Conservation (phyloP, 1,140 invertebrate species). For the Cotesia vestalis region DNA sequence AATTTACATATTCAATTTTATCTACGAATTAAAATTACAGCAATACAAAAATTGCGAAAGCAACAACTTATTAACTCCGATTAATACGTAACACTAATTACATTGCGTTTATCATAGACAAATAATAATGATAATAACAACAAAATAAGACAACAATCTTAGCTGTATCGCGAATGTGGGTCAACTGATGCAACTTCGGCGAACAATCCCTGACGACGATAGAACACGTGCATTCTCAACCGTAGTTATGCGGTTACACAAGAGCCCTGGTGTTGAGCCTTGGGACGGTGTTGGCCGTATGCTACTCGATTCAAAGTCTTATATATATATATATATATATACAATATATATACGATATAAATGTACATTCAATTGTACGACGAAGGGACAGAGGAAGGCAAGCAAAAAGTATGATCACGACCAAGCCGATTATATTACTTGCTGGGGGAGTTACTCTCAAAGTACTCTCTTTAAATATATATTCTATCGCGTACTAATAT, state of each 20-base stretch:
- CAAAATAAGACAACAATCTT: slow-evolving; percentile 18
- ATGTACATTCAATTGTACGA: no score
- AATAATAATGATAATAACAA: neutral
- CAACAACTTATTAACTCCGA: neutral
- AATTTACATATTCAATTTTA: no score
- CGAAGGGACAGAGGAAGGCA: slow-evolving; percentile 1
- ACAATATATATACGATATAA: no score
- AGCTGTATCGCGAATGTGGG: slow-evolving; percentile 27
- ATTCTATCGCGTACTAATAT: no score
- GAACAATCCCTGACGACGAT: slow-evolving; percentile 35
- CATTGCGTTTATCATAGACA: neutral
- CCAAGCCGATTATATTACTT: slow-evolving; percentile 5
- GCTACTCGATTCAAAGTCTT: neutral
- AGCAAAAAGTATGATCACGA: slow-evolving; percentile 14
- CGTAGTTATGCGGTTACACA: slow-evolving; percentile 41
- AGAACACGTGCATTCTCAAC: slow-evolving; percentile 39
- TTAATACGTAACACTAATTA: no score
- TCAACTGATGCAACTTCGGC: slow-evolving; percentile 36
- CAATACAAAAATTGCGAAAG: neutral
- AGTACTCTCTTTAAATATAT: neutral
- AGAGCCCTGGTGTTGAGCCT: slow-evolving; percentile 31
- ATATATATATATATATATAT: neutral
- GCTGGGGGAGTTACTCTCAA: slow-evolving; percentile 8
- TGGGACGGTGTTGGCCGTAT: slow-evolving; percentile 15
- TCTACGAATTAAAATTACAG: no score